These are phyloP conservation scores for Cuniculus paca DNA, from an alignment of 2,797 vertebrate genomes.

Conservation along the genomic window DNA sequence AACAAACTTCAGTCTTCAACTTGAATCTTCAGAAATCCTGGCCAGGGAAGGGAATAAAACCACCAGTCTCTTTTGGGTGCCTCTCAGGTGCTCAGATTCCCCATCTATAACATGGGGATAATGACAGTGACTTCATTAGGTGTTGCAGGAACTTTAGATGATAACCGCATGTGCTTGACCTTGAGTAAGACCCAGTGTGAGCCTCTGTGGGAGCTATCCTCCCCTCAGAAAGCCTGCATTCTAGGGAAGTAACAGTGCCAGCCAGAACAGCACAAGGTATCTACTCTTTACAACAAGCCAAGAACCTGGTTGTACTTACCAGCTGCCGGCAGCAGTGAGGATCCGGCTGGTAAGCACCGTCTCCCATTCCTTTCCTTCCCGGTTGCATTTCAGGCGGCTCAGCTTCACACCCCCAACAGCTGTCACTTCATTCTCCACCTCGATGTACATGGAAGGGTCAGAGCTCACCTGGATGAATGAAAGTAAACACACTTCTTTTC, in stretches of 20 bases:
- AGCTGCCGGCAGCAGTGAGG: conserved; percentile 94
- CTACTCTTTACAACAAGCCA: neutral
- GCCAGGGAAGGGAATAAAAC: neutral
- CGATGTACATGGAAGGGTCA: conserved; percentile 95
- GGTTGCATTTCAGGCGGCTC: conserved; percentile 95
- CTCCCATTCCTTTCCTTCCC: conserved; percentile 96
- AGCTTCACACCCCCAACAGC: conserved; percentile 93
- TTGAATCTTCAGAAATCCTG: neutral
- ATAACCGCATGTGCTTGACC: neutral
- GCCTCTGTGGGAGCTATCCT: neutral
- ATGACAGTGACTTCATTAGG: neutral
- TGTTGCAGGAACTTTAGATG: neutral
- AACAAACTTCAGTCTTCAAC: neutral
- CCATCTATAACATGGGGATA: neutral
- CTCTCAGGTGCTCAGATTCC: neutral
- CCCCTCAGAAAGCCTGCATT: neutral
- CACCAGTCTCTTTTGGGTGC: neutral
- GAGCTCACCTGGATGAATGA: conserved; percentile 91
- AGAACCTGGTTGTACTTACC: conserved; percentile 86
- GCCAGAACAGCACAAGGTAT: neutral
- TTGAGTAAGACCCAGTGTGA: neutral
- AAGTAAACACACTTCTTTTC: conserved; percentile 37
- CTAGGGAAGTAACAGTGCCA: neutral
- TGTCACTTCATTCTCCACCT: conserved; percentile 97
- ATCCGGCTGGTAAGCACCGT: conserved; percentile 94